Evolutionary conservation across 2,797 vertebrate species (phyloP).

Genomic region (Clamator glandarius): DNA sequence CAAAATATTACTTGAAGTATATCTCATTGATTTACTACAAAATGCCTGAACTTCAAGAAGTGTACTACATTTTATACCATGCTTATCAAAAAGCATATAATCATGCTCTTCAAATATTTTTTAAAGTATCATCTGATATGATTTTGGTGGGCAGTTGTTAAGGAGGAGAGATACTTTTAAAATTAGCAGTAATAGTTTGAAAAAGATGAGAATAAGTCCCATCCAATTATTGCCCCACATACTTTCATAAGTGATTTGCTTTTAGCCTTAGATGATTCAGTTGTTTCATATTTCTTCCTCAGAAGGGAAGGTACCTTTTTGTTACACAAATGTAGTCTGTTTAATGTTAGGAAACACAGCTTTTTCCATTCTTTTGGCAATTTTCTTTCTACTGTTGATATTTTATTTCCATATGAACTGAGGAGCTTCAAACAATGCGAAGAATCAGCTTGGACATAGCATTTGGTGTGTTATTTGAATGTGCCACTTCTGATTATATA

Average conservation of each 20-base stretch:
- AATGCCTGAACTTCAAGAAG: background rate
- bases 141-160: background rate
- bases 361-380: slow-evolving; percentile 5
- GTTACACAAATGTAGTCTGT: background rate
- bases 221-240: background rate
- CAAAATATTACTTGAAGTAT: background rate
- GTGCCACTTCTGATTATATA: slow-evolving; percentile 13
- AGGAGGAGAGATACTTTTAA: background rate
- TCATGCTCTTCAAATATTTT: background rate
- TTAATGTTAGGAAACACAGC: background rate
- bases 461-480: slow-evolving; percentile 19
- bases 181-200: background rate
- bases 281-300: background rate
- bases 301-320: background rate
- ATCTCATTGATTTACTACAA: background rate
- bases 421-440: slow-evolving; percentile 1
- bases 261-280: background rate
- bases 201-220: background rate
- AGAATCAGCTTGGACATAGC: background rate
- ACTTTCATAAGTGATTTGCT: background rate
- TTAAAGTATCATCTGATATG: accelerated
- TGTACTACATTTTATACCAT: background rate
- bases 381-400: background rate
- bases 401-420: slow-evolving; percentile 1
- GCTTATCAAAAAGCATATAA: background rate